phyloP scores from a whole-genome alignment of 2,113 vertebrate genomes.

The Triplophysa tibetana region DNA sequence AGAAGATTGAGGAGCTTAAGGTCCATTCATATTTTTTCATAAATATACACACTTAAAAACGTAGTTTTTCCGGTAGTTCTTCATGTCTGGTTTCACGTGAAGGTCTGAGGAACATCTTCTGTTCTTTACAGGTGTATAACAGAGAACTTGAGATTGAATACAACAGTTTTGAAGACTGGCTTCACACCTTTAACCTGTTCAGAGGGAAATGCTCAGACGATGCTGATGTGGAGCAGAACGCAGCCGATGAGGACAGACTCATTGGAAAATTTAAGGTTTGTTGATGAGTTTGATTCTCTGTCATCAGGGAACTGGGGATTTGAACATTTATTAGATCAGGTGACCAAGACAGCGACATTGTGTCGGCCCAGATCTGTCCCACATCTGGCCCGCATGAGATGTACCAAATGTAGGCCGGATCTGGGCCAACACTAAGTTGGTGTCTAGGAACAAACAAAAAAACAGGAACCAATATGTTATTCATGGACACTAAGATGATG shows the following conservation, averaged over 20 bases:
- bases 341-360: too few relatives aligned
- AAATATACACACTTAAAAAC: neutral
- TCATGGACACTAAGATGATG: too few relatives aligned
- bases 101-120: neutral
- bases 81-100: neutral
- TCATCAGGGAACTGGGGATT: too few relatives aligned
- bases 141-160: conserved; percentile 92
- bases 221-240: conserved; percentile 82
- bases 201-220: conserved; percentile 85
- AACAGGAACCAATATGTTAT: too few relatives aligned
- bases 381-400: too few relatives aligned
- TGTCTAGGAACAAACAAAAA: too few relatives aligned
- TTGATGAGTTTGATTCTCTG: neutral
- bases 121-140: conserved; percentile 81
- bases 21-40: conserved; percentile 65
- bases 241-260: conserved; percentile 86
- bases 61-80: neutral
- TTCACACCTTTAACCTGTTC: conserved; percentile 94
- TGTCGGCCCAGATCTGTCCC: too few relatives aligned
- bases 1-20: conserved; percentile 87
- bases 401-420: too few relatives aligned
- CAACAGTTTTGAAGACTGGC: conserved; percentile 93
- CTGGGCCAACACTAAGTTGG: too few relatives aligned
- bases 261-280: conserved; percentile 93
- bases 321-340: too few relatives aligned